Evolutionary conservation across 1,140 invertebrate species (phyloP).

Genomic region (Aphaenogaster rudis): DNA sequence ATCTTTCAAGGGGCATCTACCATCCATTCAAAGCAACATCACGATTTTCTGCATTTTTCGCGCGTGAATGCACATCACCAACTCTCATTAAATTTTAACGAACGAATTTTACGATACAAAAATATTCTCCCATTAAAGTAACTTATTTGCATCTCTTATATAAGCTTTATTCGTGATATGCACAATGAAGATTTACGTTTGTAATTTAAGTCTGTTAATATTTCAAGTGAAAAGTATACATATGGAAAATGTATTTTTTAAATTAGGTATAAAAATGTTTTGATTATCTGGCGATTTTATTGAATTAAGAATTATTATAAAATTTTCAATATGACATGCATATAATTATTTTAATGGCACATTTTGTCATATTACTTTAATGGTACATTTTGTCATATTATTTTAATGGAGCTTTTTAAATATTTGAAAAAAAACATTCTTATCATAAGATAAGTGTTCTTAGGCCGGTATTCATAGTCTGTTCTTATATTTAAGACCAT

Average conservation of each 20-base stretch:
- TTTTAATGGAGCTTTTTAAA: background rate
- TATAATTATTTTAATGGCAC: background rate
- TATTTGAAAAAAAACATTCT: background rate
- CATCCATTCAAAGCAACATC: conserved; percentile 37
- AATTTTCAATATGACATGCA: background rate
- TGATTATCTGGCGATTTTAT: background rate
- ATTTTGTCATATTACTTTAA: background rate
- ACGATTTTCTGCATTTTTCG: conserved; percentile 42
- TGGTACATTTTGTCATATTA: background rate
- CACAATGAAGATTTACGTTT: background rate
- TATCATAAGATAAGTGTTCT: background rate
- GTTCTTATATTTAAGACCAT: too few species aligned
- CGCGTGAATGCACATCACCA: conserved; percentile 33
- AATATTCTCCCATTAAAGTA: conserved; percentile 12
- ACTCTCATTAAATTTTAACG: conserved; percentile 53
- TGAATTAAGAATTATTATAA: background rate
- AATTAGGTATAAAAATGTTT: background rate
- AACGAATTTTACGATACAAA: conserved; percentile 28
- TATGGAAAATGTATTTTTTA: background rate
- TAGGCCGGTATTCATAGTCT: background rate
- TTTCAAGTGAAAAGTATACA: background rate
- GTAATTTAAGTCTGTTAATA: conserved; percentile 12
- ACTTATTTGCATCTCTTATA: background rate
- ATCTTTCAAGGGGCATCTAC: conserved; percentile 25
- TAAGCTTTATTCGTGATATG: background rate